Conservation (phyloP, 2,797 vertebrate species). For the Phalanger gymnotis region DNA sequence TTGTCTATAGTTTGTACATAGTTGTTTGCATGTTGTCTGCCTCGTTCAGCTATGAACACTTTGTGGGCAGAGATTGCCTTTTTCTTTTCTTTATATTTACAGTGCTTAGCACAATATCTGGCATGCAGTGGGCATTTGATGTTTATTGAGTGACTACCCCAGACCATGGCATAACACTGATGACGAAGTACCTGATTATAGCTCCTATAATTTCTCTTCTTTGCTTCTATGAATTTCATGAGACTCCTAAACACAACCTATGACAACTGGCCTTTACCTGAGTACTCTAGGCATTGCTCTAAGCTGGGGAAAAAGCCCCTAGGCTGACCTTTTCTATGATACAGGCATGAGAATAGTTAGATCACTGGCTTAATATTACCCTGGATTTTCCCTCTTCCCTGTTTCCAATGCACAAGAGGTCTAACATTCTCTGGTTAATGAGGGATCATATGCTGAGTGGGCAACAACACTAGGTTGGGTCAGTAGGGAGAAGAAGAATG, state of each 20-base stretch:
- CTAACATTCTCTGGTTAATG: background rate
- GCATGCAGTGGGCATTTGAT: background rate
- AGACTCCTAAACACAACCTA: background rate
- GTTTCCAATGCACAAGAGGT: background rate
- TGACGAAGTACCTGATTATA: background rate
- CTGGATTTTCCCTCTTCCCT: background rate
- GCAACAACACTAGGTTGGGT: background rate
- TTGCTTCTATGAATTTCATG: background rate
- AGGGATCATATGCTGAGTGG: background rate
- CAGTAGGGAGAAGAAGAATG: background rate
- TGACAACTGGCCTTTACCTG: background rate
- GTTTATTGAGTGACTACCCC: background rate
- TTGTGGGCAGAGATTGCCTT: background rate
- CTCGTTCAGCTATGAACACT: fast-evolving
- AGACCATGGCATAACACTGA: background rate
- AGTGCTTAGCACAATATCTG: background rate
- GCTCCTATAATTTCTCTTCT: background rate
- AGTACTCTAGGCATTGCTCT: background rate
- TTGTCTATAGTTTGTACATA: background rate
- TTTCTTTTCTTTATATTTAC: background rate
- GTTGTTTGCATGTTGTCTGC: background rate
- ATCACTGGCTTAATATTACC: conserved; percentile 4
- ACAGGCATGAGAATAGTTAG: background rate
- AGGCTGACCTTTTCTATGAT: background rate
- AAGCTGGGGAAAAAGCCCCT: background rate